Conservation (phyloP, 2,888 invertebrate genomes). For the Oscheius sp. region DNA sequence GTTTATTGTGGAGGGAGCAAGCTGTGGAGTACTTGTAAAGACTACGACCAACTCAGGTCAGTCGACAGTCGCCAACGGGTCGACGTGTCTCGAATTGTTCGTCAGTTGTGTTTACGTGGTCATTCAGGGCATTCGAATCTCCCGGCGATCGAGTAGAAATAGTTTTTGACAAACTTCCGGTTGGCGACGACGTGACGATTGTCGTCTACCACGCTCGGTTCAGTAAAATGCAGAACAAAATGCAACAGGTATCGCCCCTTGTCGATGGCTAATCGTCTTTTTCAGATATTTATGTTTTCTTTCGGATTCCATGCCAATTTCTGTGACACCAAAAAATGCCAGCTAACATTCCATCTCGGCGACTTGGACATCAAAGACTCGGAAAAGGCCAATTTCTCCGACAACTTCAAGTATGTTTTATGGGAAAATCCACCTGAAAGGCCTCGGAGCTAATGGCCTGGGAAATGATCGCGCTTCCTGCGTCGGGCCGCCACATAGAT, state of each 20-base stretch:
- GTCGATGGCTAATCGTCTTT: neutral
- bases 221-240: constrained; percentile 52
- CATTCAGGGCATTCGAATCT: constrained; percentile 74
- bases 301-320: constrained; percentile 80
- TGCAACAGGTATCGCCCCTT: constrained; percentile 42
- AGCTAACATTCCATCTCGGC: constrained; percentile 27
- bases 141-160: constrained; percentile 74
- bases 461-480: constrained; percentile 10
- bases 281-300: constrained; percentile 53
- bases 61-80: too few relatives aligned
- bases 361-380: constrained; percentile 54
- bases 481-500: neutral
- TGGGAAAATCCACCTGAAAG: neutral
- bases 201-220: constrained; percentile 79
- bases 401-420: constrained; percentile 42
- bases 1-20: constrained; percentile 82
- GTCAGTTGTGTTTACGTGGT: neutral
- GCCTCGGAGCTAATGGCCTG: neutral
- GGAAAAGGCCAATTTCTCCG: constrained; percentile 42
- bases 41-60: constrained; percentile 87
- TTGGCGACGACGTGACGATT: constrained; percentile 87
- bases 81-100: neutral
- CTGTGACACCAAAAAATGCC: constrained; percentile 13
- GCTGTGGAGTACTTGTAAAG: constrained; percentile 82
- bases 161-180: constrained; percentile 82